These are phyloP conservation scores for Hydraecia micacea DNA, from an alignment of 2,888 invertebrate genomes.

Conservation along the genomic window DNA sequence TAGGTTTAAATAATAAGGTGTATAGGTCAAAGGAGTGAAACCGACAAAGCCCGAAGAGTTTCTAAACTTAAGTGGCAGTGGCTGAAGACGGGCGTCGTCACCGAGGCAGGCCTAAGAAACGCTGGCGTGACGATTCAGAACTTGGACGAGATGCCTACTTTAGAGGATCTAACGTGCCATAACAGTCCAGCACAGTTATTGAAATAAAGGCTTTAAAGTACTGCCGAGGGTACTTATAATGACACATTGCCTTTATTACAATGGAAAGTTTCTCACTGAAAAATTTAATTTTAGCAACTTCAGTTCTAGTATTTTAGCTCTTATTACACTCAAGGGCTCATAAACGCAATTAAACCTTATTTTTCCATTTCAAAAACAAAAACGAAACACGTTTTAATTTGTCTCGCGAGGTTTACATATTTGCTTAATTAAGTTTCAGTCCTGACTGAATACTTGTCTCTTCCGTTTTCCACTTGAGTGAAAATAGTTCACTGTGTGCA, in stretches of 20 bases:
- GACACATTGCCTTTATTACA: constrained; percentile 1
- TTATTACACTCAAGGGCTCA: constrained; percentile 33
- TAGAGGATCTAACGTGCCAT: constrained; percentile 22
- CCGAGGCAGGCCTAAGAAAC: too few species aligned
- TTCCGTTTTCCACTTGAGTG: constrained; percentile 11
- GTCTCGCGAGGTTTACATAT: constrained; percentile 47
- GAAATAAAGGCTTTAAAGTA: constrained; percentile 17
- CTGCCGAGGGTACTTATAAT: neutral
- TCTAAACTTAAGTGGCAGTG: too few species aligned
- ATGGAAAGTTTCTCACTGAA: constrained; percentile 9
- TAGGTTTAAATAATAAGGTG: neutral
- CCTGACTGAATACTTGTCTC: constrained; percentile 31
- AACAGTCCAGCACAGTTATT: constrained; percentile 21
- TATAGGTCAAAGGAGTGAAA: too few species aligned
- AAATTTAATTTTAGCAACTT: constrained; percentile 14
- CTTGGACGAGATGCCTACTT: neutral
- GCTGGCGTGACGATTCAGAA: too few species aligned
- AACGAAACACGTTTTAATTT: constrained; percentile 35
- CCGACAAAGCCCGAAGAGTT: too few species aligned
- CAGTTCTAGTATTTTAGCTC: constrained; percentile 9
- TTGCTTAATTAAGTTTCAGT: constrained; percentile 60
- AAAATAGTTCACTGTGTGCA: constrained; percentile 15
- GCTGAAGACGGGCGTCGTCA: too few species aligned
- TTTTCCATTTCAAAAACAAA: constrained; percentile 40
- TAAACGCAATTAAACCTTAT: constrained; percentile 17